These are phyloP conservation scores for Lytechinus variegatus DNA, from an alignment of 35 echinoderm and acorn worm species.

Conservation along the genomic window DNA sequence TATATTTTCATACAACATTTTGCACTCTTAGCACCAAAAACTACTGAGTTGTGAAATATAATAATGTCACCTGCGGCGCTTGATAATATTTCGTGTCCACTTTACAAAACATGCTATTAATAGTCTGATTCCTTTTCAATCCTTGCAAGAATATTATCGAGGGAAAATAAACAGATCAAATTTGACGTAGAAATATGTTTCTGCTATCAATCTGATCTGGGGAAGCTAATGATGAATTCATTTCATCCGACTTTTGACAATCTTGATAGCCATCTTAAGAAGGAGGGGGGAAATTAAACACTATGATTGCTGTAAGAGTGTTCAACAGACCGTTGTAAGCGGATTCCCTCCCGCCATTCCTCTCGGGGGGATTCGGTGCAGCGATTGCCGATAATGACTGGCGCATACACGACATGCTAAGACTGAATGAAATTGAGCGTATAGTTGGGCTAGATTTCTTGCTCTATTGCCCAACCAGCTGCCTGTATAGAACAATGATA, in stretches of 20 bases:
- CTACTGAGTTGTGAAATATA: background rate
- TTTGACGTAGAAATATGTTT: background rate
- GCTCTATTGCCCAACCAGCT: background rate
- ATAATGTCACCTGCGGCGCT: background rate
- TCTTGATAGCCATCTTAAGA: background rate
- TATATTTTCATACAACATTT: background rate
- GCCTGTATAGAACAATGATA: background rate
- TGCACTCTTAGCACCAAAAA: background rate
- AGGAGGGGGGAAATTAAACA: background rate
- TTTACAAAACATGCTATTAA: background rate
- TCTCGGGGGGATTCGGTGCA: slow-evolving; percentile 1
- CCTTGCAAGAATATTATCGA: background rate
- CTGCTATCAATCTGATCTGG: background rate
- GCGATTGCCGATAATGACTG: background rate
- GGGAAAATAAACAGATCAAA: background rate
- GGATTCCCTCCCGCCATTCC: background rate
- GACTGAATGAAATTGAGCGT: slow-evolving; percentile 31
- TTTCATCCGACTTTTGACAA: background rate
- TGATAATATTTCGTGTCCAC: no score
- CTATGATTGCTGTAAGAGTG: slow-evolving; percentile 11
- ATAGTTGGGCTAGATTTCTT: slow-evolving; percentile 20
- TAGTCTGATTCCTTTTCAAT: background rate
- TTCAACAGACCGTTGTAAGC: slow-evolving; percentile 19
- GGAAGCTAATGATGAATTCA: background rate
- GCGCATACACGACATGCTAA: background rate